Conservation (phyloP, 2,888 invertebrate genomes). For the Gortyna flavago region DNA sequence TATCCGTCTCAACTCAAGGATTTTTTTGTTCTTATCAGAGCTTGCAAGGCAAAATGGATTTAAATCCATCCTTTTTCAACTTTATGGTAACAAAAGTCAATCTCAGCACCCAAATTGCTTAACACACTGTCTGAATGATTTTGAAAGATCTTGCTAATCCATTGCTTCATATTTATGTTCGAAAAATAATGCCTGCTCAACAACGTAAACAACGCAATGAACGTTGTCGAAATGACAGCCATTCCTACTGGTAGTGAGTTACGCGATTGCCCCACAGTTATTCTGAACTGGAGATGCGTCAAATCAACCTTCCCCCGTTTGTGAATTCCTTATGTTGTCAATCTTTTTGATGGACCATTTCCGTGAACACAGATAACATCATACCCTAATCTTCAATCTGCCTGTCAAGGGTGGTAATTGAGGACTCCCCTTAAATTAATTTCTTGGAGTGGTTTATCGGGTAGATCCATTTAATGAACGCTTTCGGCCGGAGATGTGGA, state of each 20-base stretch:
- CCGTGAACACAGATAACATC: slow-evolving; percentile 38
- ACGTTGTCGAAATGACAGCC: no score
- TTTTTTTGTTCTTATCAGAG: not conserved
- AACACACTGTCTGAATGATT: no score
- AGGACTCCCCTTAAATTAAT: slow-evolving; percentile 31
- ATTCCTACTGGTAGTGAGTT: not conserved
- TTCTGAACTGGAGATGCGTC: not conserved
- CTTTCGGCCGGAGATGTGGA: slow-evolving; percentile 18
- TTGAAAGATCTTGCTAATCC: no score
- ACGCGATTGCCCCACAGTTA: not conserved
- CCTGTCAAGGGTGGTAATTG: slow-evolving; percentile 35
- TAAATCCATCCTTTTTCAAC: not conserved
- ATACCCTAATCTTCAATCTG: slow-evolving; percentile 52
- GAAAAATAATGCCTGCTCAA: no score
- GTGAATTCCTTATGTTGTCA: not conserved
- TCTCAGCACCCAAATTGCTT: not conserved
- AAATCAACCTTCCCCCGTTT: not conserved
- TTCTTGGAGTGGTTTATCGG: slow-evolving; percentile 38
- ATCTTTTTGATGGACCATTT: slow-evolving; percentile 29
- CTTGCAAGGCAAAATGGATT: not conserved
- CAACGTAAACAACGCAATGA: no score
- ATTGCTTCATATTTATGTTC: no score
- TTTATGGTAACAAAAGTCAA: not conserved
- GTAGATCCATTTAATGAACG: slow-evolving; percentile 31
- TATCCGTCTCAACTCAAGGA: no score